Evolutionary conservation across 2,113 vertebrate genomes (phyloP).

Genomic region (Genyomyrus donnyi): DNA sequence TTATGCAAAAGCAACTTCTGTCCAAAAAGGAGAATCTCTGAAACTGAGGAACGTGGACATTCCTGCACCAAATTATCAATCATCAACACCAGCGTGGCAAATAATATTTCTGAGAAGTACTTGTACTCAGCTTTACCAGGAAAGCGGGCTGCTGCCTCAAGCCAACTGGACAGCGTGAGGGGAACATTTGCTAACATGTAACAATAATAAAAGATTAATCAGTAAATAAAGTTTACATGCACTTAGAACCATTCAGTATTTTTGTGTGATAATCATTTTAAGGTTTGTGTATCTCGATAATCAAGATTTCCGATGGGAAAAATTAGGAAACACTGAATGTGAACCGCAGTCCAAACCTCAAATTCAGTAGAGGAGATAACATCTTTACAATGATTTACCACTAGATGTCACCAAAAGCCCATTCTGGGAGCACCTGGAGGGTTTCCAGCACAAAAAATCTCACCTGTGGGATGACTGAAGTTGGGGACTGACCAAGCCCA

Average conservation of each 20-base stretch:
- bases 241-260: background rate
- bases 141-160: background rate
- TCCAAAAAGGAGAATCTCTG: background rate
- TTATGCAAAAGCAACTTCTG: background rate
- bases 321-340: background rate
- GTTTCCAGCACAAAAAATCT: background rate
- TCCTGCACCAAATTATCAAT: background rate
- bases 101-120: background rate
- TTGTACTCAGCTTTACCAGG: background rate
- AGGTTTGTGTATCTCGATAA: background rate
- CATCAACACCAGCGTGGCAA: background rate
- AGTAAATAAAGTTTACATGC: background rate
- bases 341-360: background rate
- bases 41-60: background rate
- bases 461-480: background rate
- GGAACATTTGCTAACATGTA: background rate
- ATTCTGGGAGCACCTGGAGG: background rate
- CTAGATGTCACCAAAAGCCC: conserved; percentile 13
- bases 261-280: background rate
- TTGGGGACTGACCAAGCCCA: background rate
- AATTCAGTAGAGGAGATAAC: background rate
- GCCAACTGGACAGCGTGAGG: background rate
- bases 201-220: background rate
- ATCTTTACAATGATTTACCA: background rate
- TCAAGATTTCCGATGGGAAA: background rate